Evolutionary conservation across 2,888 invertebrate genomes (phyloP), one percentile per base, ranked within the genome.

Genomic region (Aphrophora alni): DNA sequence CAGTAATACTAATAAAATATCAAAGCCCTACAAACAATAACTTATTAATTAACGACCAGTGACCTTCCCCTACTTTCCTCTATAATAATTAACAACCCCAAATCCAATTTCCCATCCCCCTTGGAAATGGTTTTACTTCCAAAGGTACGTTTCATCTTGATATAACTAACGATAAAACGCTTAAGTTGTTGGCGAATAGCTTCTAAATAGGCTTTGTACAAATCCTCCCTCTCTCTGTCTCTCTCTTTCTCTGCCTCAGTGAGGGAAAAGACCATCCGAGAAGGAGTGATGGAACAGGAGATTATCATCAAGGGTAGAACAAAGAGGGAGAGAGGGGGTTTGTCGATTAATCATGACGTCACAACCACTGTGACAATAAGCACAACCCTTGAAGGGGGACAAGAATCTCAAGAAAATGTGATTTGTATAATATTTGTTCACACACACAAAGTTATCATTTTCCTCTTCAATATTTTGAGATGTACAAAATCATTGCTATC

Each of bases 331-430:
- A 21, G 14, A 21, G 21, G 21, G 59, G 21, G 59, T n/a, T 59
- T 59, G 59, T 59, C 59, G 59, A 59, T 59, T 59, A 59, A 59
- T 59, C 59, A 59, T 59, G 59, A 59, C 59, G 59, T 59, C 59
- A 59, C 59, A 59, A 59, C 59, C 59, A 59, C 59, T 59, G 59
- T 59, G 59, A 59, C 59, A 59, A 59, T 59, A 59, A 59, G 59
- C 44, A 17, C 44, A 44, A 17, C 14, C 44, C 44, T 44, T 44
- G 59, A n/a, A 21, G 21, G 59, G 59, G 21, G 2, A 2, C 33
- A 8, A 14, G 21, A 59, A 21, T 10, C 21, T 21, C n/a, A 14
- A 21, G n/a, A 59, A 59, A 59, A 59, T 59, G 59, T 59, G 59
- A 59, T 59, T 59, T 59, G 59, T 59, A 21, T 59, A 59, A 59